phyloP scores from a whole-genome alignment of 1,140 invertebrate species.

The Ruditapes philippinarum region DNA sequence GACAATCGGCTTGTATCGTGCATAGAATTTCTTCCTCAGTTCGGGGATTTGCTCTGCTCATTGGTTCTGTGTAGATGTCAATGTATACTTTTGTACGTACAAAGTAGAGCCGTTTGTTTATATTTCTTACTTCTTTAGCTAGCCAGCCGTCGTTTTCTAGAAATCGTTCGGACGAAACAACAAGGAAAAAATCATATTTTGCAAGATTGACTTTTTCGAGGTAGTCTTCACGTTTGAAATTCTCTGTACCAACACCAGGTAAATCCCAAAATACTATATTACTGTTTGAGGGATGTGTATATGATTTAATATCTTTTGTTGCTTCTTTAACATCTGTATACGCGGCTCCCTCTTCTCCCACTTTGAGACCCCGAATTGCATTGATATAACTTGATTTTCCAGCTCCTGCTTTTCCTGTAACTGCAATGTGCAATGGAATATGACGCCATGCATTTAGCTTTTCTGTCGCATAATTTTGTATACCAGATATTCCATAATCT shows the following conservation, averaged over 20 bases:
- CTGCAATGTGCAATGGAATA: not conserved
- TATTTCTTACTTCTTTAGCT: not conserved
- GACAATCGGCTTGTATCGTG: not conserved
- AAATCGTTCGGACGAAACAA: not conserved
- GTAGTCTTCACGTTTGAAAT: not conserved
- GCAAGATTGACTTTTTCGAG: not conserved
- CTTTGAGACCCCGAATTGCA: not conserved
- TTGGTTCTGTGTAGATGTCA: not conserved
- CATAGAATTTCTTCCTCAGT: not conserved
- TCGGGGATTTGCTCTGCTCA: not conserved
- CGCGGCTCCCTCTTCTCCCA: not conserved
- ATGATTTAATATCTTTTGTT: not conserved
- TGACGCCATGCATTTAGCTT: not conserved
- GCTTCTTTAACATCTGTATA: not conserved
- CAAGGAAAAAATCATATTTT: constrained; percentile 36
- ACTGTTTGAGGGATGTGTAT: not conserved
- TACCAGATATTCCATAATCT: too few relatives aligned
- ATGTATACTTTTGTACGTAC: not conserved
- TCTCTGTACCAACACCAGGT: not conserved
- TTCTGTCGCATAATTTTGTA: too few relatives aligned
- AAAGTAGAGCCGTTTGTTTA: not conserved
- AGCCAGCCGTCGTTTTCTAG: constrained; percentile 3
- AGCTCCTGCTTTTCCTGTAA: not conserved
- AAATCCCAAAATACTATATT: constrained; percentile 13
- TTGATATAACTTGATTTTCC: not conserved